Conservation (phyloP, 1,140 invertebrate species). For the Cephus cinctus region DNA sequence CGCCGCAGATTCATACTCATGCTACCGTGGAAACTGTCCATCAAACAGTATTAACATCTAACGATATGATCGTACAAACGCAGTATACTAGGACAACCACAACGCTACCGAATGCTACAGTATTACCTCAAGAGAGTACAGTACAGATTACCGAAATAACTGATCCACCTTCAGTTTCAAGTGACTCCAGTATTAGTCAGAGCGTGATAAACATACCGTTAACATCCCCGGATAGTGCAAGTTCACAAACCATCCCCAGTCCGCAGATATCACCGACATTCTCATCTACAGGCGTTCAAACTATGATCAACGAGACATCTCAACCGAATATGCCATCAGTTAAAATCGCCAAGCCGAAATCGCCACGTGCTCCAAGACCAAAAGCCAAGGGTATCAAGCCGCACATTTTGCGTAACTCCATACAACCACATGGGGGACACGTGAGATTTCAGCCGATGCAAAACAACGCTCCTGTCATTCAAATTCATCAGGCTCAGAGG, state of each 20-base stretch:
- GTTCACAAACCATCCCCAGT: constrained; percentile 27
- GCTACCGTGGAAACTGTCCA: constrained; percentile 50
- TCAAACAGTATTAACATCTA: constrained; percentile 52
- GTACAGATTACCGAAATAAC: constrained; percentile 49
- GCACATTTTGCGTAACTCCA: constrained; percentile 33
- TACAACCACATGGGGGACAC: constrained; percentile 25
- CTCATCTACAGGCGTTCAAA: constrained; percentile 25
- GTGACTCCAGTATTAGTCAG: constrained; percentile 22
- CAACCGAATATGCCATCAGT: constrained; percentile 29
- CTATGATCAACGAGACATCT: constrained; percentile 12
- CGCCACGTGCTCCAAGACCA: constrained; percentile 33
- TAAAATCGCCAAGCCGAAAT: constrained; percentile 36
- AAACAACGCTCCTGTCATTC: constrained; percentile 40
- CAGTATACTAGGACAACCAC: constrained; percentile 51
- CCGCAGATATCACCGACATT: constrained; percentile 31
- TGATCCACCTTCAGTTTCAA: constrained; percentile 26
- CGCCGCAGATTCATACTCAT: constrained; percentile 47
- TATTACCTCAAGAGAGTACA: constrained; percentile 43
- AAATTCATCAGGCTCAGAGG: constrained; percentile 38
- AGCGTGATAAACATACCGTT: constrained; percentile 20
- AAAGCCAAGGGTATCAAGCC: constrained; percentile 38
- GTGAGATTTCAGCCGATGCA: constrained; percentile 41
- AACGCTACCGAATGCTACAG: constrained; percentile 45
- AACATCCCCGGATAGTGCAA: constrained; percentile 29
- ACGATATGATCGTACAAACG: constrained; percentile 50